Evolutionary conservation across 2,888 invertebrate species (phyloP).

Genomic region (Eristalinus aeneus): DNA sequence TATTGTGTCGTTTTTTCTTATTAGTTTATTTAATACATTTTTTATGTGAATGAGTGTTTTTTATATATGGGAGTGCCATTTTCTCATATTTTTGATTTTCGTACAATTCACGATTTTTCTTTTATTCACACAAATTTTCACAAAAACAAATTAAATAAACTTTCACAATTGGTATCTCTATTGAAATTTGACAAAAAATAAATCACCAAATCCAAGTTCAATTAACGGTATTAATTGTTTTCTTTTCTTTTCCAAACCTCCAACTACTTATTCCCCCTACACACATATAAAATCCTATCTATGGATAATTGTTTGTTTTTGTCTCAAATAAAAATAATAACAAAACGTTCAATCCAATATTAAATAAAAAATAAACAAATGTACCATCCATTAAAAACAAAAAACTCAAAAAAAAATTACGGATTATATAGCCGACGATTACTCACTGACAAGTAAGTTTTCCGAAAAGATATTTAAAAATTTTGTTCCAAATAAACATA

Average conservation of each 20-base stretch:
- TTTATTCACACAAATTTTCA: conserved; percentile 11
- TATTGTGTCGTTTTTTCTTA: background rate
- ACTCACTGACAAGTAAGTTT: conserved; percentile 85
- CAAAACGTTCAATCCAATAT: conserved; percentile 39
- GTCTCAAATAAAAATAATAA: conserved; percentile 54
- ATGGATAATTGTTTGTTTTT: conserved; percentile 25
- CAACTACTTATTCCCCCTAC: conserved; percentile 41
- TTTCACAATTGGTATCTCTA: conserved; percentile 40
- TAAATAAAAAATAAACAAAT: conserved; percentile 51
- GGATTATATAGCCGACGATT: conserved; percentile 83
- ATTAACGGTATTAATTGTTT: conserved; percentile 21
- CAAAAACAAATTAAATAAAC: conserved; percentile 14
- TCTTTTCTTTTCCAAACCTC: conserved; percentile 52
- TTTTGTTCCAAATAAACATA: conserved; percentile 30
- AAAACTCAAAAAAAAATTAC: conserved; percentile 60
- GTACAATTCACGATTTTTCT: conserved; percentile 17
- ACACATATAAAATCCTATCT: conserved; percentile 31
- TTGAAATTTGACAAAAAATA: conserved; percentile 11
- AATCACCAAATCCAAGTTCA: background rate
- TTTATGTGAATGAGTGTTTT: conserved; percentile 64
- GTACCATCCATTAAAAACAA: conserved; percentile 69
- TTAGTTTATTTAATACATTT: conserved; percentile 8
- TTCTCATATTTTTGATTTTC: conserved; percentile 45
- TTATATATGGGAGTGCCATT: conserved; percentile 63
- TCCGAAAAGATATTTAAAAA: conserved; percentile 62